A percentile compares a stretch with the other conserved stretches of the same genome.
These are phyloP conservation scores for Pocillopora damicornis DNA, from an alignment of 64 coral and sea anemone genomes.

Conservation along the genomic window DNA sequence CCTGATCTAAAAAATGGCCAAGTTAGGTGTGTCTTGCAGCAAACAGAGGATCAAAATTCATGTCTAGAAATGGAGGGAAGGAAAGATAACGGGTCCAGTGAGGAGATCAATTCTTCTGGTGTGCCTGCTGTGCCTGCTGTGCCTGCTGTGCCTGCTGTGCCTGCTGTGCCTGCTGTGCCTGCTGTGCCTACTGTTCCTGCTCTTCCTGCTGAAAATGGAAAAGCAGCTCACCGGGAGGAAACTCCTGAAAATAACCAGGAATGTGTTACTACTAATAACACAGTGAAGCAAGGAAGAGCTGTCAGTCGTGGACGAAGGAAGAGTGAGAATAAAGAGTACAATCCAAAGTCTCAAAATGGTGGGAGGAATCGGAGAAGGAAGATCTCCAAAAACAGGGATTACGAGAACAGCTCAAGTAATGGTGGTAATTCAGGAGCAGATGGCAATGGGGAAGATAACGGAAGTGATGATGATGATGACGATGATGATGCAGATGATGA, in stretches of 20 bases:
- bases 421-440: constrained; percentile 64
- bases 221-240: not conserved
- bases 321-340: constrained; percentile 66
- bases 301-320: constrained; percentile 46
- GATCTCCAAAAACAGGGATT: constrained; percentile 44
- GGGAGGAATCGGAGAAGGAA: constrained; percentile 43
- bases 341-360: constrained; percentile 36
- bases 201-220: not conserved
- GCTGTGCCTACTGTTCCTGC: no score
- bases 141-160: no score
- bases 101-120: not conserved
- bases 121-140: not conserved
- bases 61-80: not conserved
- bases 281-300: not conserved
- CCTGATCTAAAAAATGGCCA: not conserved
- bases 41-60: not conserved
- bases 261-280: not conserved
- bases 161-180: no score
- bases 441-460: constrained; percentile 72
- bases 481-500: constrained; percentile 60
- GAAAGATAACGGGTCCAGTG: not conserved
- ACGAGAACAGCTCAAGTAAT: constrained; percentile 68
- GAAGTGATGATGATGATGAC: constrained; percentile 55
- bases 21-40: not conserved
- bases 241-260: not conserved